Conservation (phyloP, 1,140 invertebrate genomes). For the Bilobella aurantiaca region DNA sequence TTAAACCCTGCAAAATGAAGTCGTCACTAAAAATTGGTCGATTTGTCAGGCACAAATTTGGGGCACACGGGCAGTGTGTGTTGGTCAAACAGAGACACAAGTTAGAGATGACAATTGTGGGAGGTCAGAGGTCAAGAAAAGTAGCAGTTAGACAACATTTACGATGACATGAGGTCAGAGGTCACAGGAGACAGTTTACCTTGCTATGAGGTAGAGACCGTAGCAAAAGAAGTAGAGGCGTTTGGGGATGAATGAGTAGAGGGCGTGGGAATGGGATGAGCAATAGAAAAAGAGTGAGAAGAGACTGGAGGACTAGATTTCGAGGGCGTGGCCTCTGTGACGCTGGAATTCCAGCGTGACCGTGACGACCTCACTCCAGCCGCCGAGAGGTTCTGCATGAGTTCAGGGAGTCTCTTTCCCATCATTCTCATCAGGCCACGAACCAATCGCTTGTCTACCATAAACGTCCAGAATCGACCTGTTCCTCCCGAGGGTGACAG, state of each 20-base stretch:
- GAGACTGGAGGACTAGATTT: conserved; percentile 5
- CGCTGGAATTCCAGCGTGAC: not conserved
- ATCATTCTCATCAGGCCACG: not conserved
- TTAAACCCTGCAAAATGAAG: no score
- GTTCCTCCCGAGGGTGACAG: not conserved
- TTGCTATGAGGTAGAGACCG: not conserved
- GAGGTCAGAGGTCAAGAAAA: no score
- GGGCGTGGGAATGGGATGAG: not conserved
- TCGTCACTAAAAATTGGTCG: no score
- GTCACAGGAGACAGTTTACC: not conserved
- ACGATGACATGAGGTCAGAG: not conserved
- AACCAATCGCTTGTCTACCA: conserved; percentile 3
- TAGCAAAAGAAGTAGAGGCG: not conserved
- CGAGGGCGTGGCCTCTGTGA: not conserved
- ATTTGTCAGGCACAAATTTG: no score
- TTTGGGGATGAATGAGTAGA: not conserved
- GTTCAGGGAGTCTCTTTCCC: not conserved
- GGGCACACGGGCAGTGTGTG: not conserved
- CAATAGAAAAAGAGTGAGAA: conserved; percentile 4
- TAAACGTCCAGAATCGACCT: conserved; percentile 2
- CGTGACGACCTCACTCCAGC: not conserved
- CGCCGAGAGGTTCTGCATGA: not conserved
- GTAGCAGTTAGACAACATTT: not conserved
- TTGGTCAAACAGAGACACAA: not conserved
- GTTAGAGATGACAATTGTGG: no score